Base-by-base conservation (phyloP, 2,113 vertebrate species). In the Copsychus sechellarum region DNA sequence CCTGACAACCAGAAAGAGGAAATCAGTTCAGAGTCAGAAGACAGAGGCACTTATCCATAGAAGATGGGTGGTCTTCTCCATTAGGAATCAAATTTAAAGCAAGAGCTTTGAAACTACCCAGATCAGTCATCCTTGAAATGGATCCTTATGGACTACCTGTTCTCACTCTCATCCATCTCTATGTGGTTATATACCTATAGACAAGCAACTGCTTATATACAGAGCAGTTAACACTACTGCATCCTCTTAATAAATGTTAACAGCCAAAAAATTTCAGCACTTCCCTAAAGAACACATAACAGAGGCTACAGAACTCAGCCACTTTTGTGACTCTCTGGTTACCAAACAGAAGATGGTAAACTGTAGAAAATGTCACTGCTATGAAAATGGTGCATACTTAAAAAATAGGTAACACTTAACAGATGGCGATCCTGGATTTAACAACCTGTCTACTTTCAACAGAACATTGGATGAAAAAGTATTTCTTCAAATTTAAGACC, bases 1-100 rank as follows among this genome's bases (percentile, higher is more conserved):
- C 92, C 40, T 61, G 50, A 56, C 54, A 90, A 36, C 36, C 16
- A 76, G 18, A 43, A 53, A 61, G 56, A 23, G 3, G 22, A 40
- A 89, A 84, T 10, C 7, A 43, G 73, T 15, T 67, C 50, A 60
- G 29, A 92, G 48, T 50, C 53, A 80, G 18, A 88, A 65, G 31
- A 56, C 61, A 79, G 33, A 90, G 9, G 36, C 67, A 77, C n/a
- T 78, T 57, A 48, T 24, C 19, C 25, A 61, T 28, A 53, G 19
- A 34, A 43, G 23, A 33, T 8, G 1, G n/a, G 10, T 0, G 0
- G 22, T 34, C 62, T 70, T 66, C 78, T 53, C 20, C 76, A n/a
- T 24, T 40, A 76, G 15, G 16, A 81, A 79, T 24, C 2, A 3
- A 64, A 66, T n/a, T 60, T 34, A 79, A 64, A 69, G 28, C 50